phyloP scores from a whole-genome alignment of 37 sponge, comb jelly and placozoan species.

The Aphrocallistes beatrix region DNA sequence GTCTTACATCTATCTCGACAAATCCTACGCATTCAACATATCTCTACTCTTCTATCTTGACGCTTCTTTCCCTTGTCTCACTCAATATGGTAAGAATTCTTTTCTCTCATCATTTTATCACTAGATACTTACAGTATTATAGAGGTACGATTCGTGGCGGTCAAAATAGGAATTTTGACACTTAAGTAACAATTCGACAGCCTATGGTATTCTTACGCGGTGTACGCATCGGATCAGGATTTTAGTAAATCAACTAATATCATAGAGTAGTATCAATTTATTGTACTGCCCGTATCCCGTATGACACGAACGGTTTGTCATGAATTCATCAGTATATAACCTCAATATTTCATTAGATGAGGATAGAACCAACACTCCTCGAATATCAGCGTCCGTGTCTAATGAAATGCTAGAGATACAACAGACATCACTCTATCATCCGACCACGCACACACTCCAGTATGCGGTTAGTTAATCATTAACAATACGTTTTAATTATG shows the following conservation, averaged over 20 bases:
- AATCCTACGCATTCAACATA: not conserved
- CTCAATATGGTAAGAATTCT: not conserved
- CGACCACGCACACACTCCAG: not conserved
- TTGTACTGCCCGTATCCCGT: not conserved
- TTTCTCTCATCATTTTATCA: too few relatives aligned
- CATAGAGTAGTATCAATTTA: too few relatives aligned
- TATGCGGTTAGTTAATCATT: not conserved
- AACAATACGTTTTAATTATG: not conserved
- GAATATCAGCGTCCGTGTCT: not conserved
- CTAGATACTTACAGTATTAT: too few relatives aligned
- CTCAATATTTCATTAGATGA: too few relatives aligned
- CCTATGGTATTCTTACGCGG: too few relatives aligned
- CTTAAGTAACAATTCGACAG: too few relatives aligned
- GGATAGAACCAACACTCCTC: not conserved
- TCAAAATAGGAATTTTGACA: too few relatives aligned
- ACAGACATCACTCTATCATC: not conserved
- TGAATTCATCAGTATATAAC: too few relatives aligned
- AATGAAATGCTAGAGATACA: not conserved
- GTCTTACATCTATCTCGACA: not conserved
- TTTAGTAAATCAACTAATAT: too few relatives aligned
- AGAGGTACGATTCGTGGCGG: too few relatives aligned
- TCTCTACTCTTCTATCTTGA: not conserved
- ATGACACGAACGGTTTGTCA: too few relatives aligned
- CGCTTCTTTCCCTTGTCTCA: not conserved
- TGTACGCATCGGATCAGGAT: too few relatives aligned